Evolutionary conservation across 2,113 vertebrate genomes (phyloP).

Genomic region (Hiodon alosoides): DNA sequence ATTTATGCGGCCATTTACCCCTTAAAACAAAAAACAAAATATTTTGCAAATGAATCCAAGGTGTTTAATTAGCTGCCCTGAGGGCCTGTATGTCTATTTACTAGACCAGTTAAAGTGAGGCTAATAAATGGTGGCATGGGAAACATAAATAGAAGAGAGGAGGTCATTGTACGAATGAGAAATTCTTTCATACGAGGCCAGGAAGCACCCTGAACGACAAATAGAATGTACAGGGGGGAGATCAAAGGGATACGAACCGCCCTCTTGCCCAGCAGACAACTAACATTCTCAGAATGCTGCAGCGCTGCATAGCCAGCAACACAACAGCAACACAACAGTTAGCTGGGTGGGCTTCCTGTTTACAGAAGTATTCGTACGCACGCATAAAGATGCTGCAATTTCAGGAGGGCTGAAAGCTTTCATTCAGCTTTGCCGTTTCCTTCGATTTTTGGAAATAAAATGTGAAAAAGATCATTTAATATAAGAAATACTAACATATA

Average conservation of each 20-base stretch:
- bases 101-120: conserved; percentile 35
- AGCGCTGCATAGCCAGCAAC: too few species aligned
- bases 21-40: conserved; percentile 25
- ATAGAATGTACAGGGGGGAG: conserved; percentile 27
- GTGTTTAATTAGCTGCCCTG: conserved; percentile 32
- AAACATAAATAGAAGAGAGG: conserved; percentile 38
- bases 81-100: conserved; percentile 36
- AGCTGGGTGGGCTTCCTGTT: too few species aligned
- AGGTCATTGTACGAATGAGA: conserved; percentile 27
- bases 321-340: too few species aligned
- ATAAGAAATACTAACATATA: too few species aligned
- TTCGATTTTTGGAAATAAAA: too few species aligned
- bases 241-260: conserved; percentile 35
- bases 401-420: too few species aligned
- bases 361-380: too few species aligned
- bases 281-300: too few species aligned
- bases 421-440: too few species aligned
- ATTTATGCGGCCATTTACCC: conserved; percentile 27
- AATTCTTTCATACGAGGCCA: conserved; percentile 37
- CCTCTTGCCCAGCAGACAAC: conserved; percentile 8
- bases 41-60: conserved; percentile 35
- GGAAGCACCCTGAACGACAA: conserved; percentile 20
- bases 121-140: conserved; percentile 36
- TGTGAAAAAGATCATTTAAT: too few species aligned
- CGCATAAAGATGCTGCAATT: too few species aligned